Evolutionary conservation across 1,140 invertebrate species (phyloP).

Genomic region (Drosophila biarmipes): DNA sequence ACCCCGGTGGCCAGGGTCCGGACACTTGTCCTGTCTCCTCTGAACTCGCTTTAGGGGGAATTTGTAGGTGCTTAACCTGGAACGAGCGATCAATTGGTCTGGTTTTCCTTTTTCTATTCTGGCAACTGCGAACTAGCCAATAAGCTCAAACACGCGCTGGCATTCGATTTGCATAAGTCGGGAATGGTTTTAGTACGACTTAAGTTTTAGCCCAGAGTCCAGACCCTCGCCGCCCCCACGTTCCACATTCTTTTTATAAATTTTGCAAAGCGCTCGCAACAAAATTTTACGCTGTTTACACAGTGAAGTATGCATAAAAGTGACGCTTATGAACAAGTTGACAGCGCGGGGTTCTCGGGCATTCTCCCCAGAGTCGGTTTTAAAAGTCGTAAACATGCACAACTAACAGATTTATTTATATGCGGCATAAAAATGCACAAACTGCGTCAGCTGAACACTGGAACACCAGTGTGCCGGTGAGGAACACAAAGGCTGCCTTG

Average conservation of each 20-base stretch:
- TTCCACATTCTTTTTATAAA: conserved; percentile 22
- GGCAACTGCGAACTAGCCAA: conserved; percentile 17
- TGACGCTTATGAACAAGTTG: conserved; percentile 77
- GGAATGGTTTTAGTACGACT: conserved; percentile 14
- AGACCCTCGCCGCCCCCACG: not conserved
- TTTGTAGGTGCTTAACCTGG: conserved; percentile 52
- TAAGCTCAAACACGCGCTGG: conserved; percentile 32
- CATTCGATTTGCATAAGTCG: conserved; percentile 75
- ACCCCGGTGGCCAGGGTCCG: conserved; percentile 16
- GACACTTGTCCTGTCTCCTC: conserved; percentile 29
- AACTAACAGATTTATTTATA: conserved; percentile 84
- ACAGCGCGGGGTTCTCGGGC: conserved; percentile 16
- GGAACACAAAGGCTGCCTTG: conserved; percentile 41
- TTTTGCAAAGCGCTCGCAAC: conserved; percentile 58
- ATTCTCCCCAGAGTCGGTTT: conserved; percentile 58
- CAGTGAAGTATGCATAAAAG: conserved; percentile 81
- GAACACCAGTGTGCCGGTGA: conserved; percentile 14
- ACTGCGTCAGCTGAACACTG: conserved; percentile 20
- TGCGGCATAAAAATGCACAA: conserved; percentile 80
- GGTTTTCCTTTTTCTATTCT: conserved; percentile 16
- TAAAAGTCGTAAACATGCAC: conserved; percentile 83
- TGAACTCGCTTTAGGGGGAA: not conserved
- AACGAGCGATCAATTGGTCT: conserved; percentile 63
- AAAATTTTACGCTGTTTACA: conserved; percentile 82
- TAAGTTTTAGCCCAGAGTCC: not conserved